These are phyloP conservation scores for Hymenopus coronatus DNA, from an alignment of 2,888 invertebrate genomes.

Conservation along the genomic window DNA sequence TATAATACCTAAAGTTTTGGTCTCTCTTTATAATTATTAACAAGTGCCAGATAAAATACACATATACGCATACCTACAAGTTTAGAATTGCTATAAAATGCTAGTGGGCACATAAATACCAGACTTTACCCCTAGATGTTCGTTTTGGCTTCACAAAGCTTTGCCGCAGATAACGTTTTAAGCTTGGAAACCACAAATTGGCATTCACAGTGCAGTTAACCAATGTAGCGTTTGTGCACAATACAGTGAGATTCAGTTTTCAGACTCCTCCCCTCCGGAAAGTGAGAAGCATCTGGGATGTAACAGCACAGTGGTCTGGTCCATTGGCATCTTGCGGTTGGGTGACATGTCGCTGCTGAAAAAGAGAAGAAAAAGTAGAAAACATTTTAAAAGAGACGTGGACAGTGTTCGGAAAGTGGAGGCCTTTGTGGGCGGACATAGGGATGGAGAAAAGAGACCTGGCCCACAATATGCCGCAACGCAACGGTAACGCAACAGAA, in stretches of 20 bases:
- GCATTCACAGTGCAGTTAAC: too few relatives aligned
- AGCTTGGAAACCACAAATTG: too few relatives aligned
- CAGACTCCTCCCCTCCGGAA: not conserved
- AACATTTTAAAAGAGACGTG: slow-evolving; percentile 9
- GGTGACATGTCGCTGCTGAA: not conserved
- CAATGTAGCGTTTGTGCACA: not conserved
- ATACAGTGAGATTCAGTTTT: not conserved
- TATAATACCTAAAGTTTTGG: too few relatives aligned
- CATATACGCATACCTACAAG: too few relatives aligned
- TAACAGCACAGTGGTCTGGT: not conserved
- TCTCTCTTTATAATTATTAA: too few relatives aligned
- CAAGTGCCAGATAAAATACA: too few relatives aligned
- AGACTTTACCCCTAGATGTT: too few relatives aligned
- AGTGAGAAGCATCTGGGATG: not conserved
- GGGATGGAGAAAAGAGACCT: not conserved
- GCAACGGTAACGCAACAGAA: not conserved
- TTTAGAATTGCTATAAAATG: too few relatives aligned
- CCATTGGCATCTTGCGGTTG: not conserved
- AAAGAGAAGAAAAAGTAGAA: not conserved
- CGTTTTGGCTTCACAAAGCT: too few relatives aligned
- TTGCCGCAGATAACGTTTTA: too few relatives aligned
- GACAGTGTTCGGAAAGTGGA: not conserved
- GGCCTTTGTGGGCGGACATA: not conserved
- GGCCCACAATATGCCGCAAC: not conserved
- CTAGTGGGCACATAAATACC: too few relatives aligned